Evolutionary conservation across 1,140 invertebrate species (phyloP), one percentile per base, ranked within the genome.

Genomic region (Wiebesia pumilae): DNA sequence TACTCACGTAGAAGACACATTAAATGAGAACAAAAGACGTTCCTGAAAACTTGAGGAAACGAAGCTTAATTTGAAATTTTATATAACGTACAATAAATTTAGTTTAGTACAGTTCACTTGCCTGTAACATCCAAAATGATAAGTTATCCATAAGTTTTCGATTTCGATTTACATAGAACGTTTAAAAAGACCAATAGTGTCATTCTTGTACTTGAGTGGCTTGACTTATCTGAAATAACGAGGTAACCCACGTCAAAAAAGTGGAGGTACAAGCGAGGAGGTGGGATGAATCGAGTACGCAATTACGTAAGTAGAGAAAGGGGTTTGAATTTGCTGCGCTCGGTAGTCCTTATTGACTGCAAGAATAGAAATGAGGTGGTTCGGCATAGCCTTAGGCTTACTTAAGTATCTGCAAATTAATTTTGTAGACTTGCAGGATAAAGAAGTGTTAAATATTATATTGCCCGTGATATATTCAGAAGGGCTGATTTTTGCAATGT

Each of bases 241-340:
- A 81, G 79, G 21, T 58, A 58, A 79, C 30, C 14, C 47, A 33
- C 58, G 47, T 16, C 21, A 81, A 81, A 65, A 65, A 65, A 54
- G 33, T 62, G 35, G 35, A 62, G 30, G 33, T 0, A 62, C 1
- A 78, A 47, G 47, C 3, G 33, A 78, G 47, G 30, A 54, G 30
- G 77, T 7, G 43, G 43, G 6, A 47, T 7, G 88, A 90, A 84
- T 91, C 90, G 90, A 92, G 90, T 90, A 90, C 90, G 89, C 91
- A 89, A 88, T 89, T 90, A 90, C 10, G 65, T 86, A 86, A 87
- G 88, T 88, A 88, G 85, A 85, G 87, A 81, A 90, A 89, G 86
- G 90, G 92, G 88, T 93, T 92, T 89, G 91, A 92, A 93, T 93
- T 91, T 93, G 91, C 91, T 92, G 92, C 89, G 91, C 89, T 90